Conservation (phyloP, 1,140 invertebrate genomes). For the Cheumatopsyche charites region DNA sequence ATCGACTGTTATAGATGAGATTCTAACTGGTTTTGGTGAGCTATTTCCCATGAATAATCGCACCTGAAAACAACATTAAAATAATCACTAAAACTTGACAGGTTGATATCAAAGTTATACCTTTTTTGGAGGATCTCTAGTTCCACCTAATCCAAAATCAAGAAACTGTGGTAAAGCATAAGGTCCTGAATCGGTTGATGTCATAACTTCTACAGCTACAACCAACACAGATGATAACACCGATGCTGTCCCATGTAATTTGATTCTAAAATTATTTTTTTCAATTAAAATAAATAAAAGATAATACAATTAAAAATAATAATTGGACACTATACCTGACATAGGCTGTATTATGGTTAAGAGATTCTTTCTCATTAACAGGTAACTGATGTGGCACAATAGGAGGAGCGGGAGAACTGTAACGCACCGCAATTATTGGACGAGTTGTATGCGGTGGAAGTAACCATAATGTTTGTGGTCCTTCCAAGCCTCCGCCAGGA, state of each 20-base stretch:
- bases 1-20: slow-evolving; percentile 49
- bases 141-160: slow-evolving; percentile 53
- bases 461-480: slow-evolving; percentile 82
- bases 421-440: slow-evolving; percentile 85
- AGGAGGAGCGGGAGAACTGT: slow-evolving; percentile 62
- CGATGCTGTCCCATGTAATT: slow-evolving; percentile 46
- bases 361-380: slow-evolving; percentile 19
- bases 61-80: slow-evolving; percentile 47
- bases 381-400: slow-evolving; percentile 35
- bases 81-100: not conserved
- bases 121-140: slow-evolving; percentile 52
- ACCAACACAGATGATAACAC: slow-evolving; percentile 51
- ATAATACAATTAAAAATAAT: not conserved
- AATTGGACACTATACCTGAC: slow-evolving; percentile 39
- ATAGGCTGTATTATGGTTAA: slow-evolving; percentile 38
- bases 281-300: not conserved
- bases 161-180: slow-evolving; percentile 54
- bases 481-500: slow-evolving; percentile 70
- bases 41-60: slow-evolving; percentile 54
- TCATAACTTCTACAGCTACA: slow-evolving; percentile 54
- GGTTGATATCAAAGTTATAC: slow-evolving; percentile 36
- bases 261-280: slow-evolving; percentile 38
- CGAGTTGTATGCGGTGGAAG: slow-evolving; percentile 90
- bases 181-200: slow-evolving; percentile 52
- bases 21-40: slow-evolving; percentile 45